Conservation (phyloP, 2,888 invertebrate genomes). For the Sphaerophoria taeniata region DNA sequence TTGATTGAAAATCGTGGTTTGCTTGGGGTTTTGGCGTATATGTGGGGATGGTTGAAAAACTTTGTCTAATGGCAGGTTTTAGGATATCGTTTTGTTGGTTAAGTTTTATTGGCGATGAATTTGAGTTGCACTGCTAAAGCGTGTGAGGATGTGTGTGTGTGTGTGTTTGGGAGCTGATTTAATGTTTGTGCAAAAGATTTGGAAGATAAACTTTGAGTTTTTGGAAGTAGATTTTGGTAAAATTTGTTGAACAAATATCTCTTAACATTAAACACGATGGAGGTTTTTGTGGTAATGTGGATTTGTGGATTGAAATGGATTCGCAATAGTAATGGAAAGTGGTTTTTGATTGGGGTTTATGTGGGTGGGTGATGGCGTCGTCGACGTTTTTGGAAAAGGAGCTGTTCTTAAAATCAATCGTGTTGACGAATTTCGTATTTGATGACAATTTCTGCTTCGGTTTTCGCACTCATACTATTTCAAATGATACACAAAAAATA, state of each 20-base stretch:
- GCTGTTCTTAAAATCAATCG: too few species aligned
- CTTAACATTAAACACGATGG: not conserved
- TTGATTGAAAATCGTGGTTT: conserved; percentile 20
- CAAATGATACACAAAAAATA: too few species aligned
- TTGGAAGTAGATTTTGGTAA: not conserved
- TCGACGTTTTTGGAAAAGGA: too few species aligned
- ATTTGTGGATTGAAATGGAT: not conserved
- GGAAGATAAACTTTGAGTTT: conserved; percentile 30
- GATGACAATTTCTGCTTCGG: too few species aligned
- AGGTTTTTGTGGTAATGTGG: not conserved
- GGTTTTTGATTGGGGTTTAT: too few species aligned
- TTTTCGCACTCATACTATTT: too few species aligned
- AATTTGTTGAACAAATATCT: conserved; percentile 19
- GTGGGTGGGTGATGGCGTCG: too few species aligned
- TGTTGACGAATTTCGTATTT: too few species aligned
- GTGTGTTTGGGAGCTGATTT: conserved; percentile 13
- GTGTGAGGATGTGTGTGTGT: not conserved
- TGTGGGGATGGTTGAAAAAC: not conserved
- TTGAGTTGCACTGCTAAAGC: not conserved
- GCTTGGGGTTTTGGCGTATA: too few species aligned
- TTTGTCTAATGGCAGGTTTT: not conserved
- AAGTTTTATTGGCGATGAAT: conserved; percentile 31
- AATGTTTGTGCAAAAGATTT: conserved; percentile 14
- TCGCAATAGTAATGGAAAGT: not conserved
- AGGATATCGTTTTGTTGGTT: not conserved